Conservation (phyloP, 1,140 invertebrate genomes). For the Acyrthosiphon pisum region DNA sequence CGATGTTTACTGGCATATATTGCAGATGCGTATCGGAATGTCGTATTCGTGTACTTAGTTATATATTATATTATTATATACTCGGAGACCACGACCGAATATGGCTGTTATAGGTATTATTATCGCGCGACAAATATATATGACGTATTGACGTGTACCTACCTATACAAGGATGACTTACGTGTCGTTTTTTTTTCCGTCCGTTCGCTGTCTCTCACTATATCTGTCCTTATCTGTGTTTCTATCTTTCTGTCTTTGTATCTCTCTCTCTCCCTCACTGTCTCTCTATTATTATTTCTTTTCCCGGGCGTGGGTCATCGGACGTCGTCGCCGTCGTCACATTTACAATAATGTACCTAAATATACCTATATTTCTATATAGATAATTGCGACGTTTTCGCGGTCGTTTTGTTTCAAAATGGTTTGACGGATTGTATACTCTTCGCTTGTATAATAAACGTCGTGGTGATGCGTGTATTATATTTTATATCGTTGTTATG, state of each 20-base stretch:
- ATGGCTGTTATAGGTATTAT: conserved; percentile 2
- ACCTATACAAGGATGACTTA: conserved; percentile 7
- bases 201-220: neutral
- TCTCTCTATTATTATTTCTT: too few relatives aligned
- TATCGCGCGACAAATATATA: neutral
- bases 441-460: neutral
- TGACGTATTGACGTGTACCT: neutral
- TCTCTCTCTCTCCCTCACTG: neutral
- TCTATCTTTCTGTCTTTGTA: neutral
- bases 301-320: neutral
- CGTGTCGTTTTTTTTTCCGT: neutral
- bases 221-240: neutral
- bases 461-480: neutral
- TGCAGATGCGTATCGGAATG: conserved; percentile 31
- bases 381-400: neutral
- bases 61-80: neutral
- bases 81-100: neutral
- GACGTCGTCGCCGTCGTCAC: neutral
- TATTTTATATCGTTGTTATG: neutral
- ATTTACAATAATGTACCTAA: neutral
- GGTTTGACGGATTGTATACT: neutral
- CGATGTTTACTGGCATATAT: neutral
- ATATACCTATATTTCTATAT: neutral
- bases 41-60: neutral
- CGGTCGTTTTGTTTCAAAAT: neutral